Evolutionary conservation across 2,888 invertebrate species (phyloP).

Genomic region (Aproaerema taeniolella): DNA sequence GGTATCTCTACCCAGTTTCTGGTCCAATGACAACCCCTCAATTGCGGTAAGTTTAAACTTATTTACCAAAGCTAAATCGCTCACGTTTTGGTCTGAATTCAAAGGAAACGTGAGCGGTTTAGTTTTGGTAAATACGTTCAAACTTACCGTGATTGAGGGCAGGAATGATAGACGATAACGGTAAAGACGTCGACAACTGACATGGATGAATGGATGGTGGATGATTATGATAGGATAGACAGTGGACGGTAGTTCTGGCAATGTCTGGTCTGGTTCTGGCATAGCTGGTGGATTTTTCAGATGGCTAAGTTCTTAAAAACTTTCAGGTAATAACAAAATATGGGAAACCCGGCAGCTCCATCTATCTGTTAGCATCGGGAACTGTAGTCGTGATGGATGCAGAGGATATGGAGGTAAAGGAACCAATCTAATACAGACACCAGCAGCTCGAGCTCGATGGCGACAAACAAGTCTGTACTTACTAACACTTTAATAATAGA

Average conservation of each 20-base stretch:
- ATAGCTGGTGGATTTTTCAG: not conserved
- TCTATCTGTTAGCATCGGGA: slow-evolving; percentile 79
- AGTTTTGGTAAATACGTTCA: too few species aligned
- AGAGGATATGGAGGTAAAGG: slow-evolving; percentile 74
- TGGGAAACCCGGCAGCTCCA: slow-evolving; percentile 66
- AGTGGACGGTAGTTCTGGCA: not conserved
- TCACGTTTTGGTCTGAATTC: too few species aligned
- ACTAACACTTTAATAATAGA: too few species aligned
- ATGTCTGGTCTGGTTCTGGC: not conserved
- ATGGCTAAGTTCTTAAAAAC: not conserved
- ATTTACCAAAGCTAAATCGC: too few species aligned
- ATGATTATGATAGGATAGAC: not conserved
- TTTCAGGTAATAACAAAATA: slow-evolving; percentile 71
- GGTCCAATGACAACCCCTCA: too few species aligned
- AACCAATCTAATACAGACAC: too few species aligned
- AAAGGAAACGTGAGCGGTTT: too few species aligned
- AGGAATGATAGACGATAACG: not conserved
- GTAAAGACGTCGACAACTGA: not conserved
- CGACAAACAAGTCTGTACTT: too few species aligned
- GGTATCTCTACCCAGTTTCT: not conserved
- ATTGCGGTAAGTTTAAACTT: too few species aligned
- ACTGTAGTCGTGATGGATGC: slow-evolving; percentile 77
- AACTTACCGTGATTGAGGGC: not conserved
- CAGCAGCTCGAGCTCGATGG: too few species aligned
- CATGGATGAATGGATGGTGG: not conserved